A percentile compares a stretch with the other conserved stretches of the same genome.
Conservation (phyloP, 2,797 vertebrate genomes). For the Petrocephalus sullivani region DNA sequence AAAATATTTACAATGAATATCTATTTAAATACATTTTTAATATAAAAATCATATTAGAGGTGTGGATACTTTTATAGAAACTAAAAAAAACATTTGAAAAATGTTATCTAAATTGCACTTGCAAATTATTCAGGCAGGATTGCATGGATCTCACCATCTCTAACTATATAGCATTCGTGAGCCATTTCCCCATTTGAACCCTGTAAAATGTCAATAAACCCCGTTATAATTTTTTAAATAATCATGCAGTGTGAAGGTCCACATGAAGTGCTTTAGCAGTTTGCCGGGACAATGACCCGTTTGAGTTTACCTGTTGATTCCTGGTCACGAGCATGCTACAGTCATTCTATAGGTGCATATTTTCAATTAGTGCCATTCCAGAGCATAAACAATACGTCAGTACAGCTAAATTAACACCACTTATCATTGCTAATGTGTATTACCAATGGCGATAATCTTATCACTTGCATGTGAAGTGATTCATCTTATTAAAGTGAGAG, state of each 20-base stretch:
- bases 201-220: not conserved
- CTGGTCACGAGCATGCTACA: not conserved
- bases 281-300: not conserved
- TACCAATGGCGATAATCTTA: constrained; percentile 50
- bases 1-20: not conserved
- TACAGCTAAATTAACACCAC: constrained; percentile 19
- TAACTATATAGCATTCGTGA: not conserved
- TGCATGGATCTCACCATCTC: not conserved
- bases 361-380: not conserved
- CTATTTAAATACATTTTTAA: not conserved
- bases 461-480: constrained; percentile 36
- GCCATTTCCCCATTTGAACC: not conserved
- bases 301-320: not conserved
- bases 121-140: not conserved
- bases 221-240: not conserved
- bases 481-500: constrained; percentile 44
- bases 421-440: not conserved
- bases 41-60: not conserved
- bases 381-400: constrained; percentile 25
- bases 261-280: not conserved
- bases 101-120: not conserved
- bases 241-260: not conserved
- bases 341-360: constrained; percentile 18
- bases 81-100: not conserved
- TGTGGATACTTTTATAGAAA: not conserved